Conservation (phyloP, 2,113 vertebrate species). For the Dromaius novaehollandiae region DNA sequence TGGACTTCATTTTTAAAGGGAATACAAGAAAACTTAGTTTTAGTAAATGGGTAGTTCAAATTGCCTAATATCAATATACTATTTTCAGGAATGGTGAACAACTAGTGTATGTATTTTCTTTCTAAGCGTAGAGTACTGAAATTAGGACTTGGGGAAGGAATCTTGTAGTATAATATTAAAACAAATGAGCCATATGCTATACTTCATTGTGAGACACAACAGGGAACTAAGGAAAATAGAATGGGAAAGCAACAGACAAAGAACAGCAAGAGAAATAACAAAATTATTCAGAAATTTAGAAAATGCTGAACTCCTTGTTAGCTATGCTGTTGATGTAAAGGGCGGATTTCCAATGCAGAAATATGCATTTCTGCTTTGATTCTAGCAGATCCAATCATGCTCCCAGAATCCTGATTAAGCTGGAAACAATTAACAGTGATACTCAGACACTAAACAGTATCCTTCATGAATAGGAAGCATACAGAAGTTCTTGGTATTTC, state of each 20-base stretch:
- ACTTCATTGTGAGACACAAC: not conserved
- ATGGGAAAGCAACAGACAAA: not conserved
- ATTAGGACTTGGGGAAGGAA: not conserved
- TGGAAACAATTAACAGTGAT: not conserved
- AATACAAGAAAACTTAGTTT: not conserved
- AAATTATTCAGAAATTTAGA: not conserved
- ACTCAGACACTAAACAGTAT: not conserved
- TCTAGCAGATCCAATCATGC: not conserved
- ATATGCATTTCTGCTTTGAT: not conserved
- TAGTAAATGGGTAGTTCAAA: not conserved
- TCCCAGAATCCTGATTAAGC: not conserved
- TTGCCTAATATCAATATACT: not conserved
- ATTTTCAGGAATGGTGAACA: not conserved
- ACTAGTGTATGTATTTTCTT: not conserved
- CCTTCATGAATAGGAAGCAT: not conserved
- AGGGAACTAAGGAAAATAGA: not conserved
- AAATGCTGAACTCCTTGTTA: not conserved
- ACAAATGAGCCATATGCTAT: not conserved
- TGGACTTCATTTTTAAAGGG: not conserved
- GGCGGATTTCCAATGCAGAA: not conserved
- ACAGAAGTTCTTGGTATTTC: not conserved
- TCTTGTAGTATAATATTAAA: not conserved
- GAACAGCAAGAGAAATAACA: not conserved
- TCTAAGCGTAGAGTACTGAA: not conserved
- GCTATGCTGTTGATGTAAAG: not conserved